Conservation (phyloP, 2,888 invertebrate genomes). For the Nemotelus nigrinus region DNA sequence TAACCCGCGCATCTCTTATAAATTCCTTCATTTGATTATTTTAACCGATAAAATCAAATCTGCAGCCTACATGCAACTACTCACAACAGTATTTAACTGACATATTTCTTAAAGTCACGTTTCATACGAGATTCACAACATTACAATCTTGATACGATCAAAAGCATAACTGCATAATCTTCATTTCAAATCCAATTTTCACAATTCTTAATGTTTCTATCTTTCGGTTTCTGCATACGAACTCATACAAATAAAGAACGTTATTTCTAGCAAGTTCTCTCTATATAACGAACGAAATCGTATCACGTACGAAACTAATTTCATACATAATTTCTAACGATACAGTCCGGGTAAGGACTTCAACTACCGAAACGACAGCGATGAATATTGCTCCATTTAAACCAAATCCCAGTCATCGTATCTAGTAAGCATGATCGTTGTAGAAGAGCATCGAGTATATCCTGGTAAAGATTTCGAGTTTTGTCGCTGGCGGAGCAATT, state of each 20-base stretch:
- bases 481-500: conserved; percentile 13
- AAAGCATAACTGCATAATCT: not conserved
- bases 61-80: not conserved
- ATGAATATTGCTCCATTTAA: not conserved
- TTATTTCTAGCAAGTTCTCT: too few species aligned
- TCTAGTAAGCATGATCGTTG: not conserved
- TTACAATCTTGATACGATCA: too few species aligned
- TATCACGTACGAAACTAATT: conserved; percentile 33
- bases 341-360: conserved; percentile 11
- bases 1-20: too few species aligned
- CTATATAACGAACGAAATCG: not conserved
- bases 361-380: not conserved
- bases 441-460: too few species aligned
- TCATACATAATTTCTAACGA: conserved; percentile 37
- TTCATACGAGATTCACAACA: not conserved
- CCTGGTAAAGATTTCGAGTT: not conserved
- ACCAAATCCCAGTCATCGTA: conserved; percentile 15
- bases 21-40: too few species aligned
- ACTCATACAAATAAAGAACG: too few species aligned
- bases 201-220: not conserved
- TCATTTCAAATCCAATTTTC: conserved; percentile 17
- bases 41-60: too few species aligned
- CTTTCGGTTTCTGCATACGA: not conserved
- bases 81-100: not conserved
- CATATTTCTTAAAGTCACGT: not conserved